phyloP scores from a whole-genome alignment of 1,140 invertebrate genomes.

The Drosophila baimaii region DNA sequence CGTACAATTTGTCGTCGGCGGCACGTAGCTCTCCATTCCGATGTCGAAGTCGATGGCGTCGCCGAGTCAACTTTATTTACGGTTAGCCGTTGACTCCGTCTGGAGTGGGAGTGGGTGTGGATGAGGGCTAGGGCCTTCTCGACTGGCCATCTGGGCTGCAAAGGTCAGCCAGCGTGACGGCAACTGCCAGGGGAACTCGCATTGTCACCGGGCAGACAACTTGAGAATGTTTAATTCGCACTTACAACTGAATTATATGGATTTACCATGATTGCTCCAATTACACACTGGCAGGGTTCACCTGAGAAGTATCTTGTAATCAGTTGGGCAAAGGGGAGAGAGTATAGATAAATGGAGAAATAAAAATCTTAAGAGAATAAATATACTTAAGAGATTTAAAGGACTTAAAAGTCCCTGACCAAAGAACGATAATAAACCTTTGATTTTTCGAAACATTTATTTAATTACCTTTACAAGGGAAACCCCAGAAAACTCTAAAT shows the following conservation, averaged over 20 bases:
- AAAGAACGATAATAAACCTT: no score
- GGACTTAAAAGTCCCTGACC: not conserved
- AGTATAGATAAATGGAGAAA: not conserved
- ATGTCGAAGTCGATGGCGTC: constrained; percentile 28
- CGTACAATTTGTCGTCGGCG: constrained; percentile 70
- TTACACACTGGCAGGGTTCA: constrained; percentile 4
- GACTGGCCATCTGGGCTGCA: constrained; percentile 18
- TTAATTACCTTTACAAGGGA: not conserved
- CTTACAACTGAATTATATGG: constrained; percentile 32
- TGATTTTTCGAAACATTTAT: no score
- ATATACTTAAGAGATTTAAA: not conserved
- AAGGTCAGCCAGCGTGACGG: constrained; percentile 39
- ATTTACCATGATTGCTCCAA: constrained; percentile 21
- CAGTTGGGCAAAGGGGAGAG: not conserved
- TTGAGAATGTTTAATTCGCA: constrained; percentile 38
- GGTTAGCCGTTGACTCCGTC: constrained; percentile 49
- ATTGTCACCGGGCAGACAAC: constrained; percentile 27
- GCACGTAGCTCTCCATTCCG: constrained; percentile 47
- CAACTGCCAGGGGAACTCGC: constrained; percentile 6
- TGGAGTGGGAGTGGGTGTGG: constrained; percentile 3
- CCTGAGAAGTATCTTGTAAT: not conserved
- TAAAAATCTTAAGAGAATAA: no score
- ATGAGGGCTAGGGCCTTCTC: not conserved
- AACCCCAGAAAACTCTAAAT: no score
- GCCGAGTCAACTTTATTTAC: constrained; percentile 57